Conservation (phyloP, 2,888 invertebrate genomes). For the Homarus gammarus region DNA sequence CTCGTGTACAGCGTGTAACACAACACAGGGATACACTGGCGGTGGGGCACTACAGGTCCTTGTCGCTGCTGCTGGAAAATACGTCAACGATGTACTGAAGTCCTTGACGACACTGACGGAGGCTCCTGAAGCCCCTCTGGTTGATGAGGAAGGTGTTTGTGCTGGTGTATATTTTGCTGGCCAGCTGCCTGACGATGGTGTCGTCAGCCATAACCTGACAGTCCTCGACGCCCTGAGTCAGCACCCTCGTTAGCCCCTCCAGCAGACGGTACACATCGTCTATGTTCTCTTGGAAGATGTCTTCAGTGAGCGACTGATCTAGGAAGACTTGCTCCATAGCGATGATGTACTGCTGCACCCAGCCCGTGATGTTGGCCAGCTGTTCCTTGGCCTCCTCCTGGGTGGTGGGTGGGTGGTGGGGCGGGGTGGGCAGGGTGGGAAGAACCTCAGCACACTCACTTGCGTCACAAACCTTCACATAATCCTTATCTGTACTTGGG, state of each 20-base stretch:
- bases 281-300: not conserved
- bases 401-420: not conserved
- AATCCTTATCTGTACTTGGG: not conserved
- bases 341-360: not conserved
- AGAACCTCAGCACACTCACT: not conserved
- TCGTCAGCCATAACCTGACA: not conserved
- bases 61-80: not conserved
- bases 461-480: not conserved
- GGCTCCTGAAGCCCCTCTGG: not conserved
- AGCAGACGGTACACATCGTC: not conserved
- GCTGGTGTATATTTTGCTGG: not conserved
- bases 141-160: not conserved
- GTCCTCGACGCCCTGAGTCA: not conserved
- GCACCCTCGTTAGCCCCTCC: not conserved
- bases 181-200: not conserved
- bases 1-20: too few species aligned
- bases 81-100: not conserved
- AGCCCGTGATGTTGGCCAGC: not conserved
- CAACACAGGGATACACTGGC: too few species aligned
- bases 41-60: too few species aligned
- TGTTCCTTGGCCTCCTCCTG: not conserved
- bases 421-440: not conserved
- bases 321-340: not conserved
- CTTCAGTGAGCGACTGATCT: not conserved
- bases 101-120: not conserved